Conservation (phyloP, 2,888 invertebrate species). For the Drosophila melanosoma region DNA sequence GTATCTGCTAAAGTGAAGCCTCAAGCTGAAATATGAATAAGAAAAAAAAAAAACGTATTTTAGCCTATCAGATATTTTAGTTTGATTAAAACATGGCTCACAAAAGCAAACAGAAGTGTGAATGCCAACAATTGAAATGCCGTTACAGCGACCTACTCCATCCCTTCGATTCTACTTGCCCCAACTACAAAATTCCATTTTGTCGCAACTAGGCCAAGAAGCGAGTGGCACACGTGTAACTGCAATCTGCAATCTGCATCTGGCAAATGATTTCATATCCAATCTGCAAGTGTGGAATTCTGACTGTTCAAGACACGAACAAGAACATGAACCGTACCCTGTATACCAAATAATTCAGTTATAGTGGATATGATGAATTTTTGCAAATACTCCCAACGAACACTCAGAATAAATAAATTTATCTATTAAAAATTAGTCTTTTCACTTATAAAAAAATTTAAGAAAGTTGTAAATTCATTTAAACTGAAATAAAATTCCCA, state of each 20-base stretch:
- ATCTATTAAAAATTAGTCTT: not conserved
- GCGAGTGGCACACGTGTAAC: constrained; percentile 30
- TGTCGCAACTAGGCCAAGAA: constrained; percentile 61
- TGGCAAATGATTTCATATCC: constrained; percentile 75
- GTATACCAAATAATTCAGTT: not conserved
- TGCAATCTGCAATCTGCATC: constrained; percentile 51
- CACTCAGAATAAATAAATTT: not conserved
- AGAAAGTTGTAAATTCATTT: not conserved
- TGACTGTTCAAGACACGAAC: constrained; percentile 32
- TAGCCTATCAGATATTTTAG: constrained; percentile 64
- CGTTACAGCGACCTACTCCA: constrained; percentile 16
- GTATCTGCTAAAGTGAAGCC: not conserved
- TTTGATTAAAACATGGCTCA: constrained; percentile 75
- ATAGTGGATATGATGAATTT: not conserved
- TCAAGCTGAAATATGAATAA: constrained; percentile 3
- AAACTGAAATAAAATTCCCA: not conserved
- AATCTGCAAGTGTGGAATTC: constrained; percentile 39
- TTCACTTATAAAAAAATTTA: not conserved
- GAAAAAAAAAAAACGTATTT: constrained; percentile 7
- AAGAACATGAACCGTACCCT: constrained; percentile 21
- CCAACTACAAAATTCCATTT: constrained; percentile 14
- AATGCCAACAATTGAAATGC: constrained; percentile 53
- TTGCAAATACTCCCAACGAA: not conserved
- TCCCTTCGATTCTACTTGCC: not conserved
- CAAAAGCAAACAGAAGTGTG: constrained; percentile 47